Percentiles rank a stretch among this genome's conserved stretches.
Evolutionary conservation across 2,113 vertebrate species (phyloP).

Genomic region (Dipodomys merriami): DNA sequence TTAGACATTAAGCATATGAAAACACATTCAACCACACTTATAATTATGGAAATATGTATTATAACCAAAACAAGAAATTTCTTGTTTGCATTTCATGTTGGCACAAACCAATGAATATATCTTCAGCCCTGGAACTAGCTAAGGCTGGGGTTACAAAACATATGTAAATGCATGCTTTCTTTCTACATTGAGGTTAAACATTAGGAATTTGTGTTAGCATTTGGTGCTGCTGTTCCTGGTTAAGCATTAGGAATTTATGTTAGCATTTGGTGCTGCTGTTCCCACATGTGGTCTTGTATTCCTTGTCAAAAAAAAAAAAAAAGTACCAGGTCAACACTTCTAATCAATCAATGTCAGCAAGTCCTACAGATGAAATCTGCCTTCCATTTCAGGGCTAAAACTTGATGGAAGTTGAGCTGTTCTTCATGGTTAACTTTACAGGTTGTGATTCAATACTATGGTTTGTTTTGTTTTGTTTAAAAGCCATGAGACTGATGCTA

Average conservation of each 20-base stretch:
- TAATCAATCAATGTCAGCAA: background rate
- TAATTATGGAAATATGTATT: conserved; percentile 52
- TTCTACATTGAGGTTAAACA: background rate
- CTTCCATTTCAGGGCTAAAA: background rate
- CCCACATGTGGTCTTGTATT: background rate
- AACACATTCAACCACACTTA: conserved; percentile 54
- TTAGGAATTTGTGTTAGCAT: conserved; percentile 25
- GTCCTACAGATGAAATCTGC: background rate
- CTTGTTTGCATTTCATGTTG: conserved; percentile 46
- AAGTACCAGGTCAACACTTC: background rate
- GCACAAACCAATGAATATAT: conserved; percentile 58
- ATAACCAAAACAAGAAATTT: conserved; percentile 51
- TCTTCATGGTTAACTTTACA: background rate
- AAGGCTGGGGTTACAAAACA: conserved; percentile 10
- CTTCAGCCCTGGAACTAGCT: background rate
- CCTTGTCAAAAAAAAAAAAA: conserved; percentile 32
- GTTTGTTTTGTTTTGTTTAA: background rate
- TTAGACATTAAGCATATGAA: conserved; percentile 17
- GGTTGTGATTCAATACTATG: background rate
- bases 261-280: background rate
- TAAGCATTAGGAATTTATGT: conserved; percentile 39
- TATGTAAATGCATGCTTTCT: background rate
- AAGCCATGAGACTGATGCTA: background rate
- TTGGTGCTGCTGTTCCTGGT: background rate
- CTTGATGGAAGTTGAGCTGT: background rate